Evolutionary conservation across 2,797 vertebrate genomes (phyloP).

Genomic region (Anniella stebbinsi): DNA sequence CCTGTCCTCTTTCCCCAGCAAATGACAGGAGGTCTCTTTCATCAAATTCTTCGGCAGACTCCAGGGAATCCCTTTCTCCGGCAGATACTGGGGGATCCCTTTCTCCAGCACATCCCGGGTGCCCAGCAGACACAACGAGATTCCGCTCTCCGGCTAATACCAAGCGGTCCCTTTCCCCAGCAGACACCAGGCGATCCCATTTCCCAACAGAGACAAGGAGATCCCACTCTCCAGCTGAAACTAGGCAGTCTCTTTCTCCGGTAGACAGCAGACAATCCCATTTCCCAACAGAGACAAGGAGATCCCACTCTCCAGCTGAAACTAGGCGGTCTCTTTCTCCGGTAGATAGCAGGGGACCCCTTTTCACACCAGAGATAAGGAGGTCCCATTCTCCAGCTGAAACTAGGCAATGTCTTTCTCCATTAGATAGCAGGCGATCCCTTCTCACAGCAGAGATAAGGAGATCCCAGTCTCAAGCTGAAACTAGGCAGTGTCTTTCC

Average conservation of each 20-base stretch:
- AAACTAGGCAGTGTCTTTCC: background rate
- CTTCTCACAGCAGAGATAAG: background rate
- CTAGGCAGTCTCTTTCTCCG: background rate
- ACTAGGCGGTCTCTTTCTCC: background rate
- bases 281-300: constrained; percentile 14
- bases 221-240: background rate
- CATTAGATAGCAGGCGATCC: background rate
- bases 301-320: background rate
- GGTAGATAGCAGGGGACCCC: background rate
- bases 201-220: background rate
- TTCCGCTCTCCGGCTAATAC: background rate
- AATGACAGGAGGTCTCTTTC: background rate
- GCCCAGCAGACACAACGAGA: background rate
- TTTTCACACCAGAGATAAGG: background rate
- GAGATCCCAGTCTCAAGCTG: background rate
- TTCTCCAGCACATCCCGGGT: background rate
- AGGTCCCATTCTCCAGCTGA: background rate
- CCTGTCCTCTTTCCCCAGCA: background rate
- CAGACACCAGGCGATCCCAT: background rate
- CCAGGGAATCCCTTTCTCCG: background rate
- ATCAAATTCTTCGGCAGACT: background rate
- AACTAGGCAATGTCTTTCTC: background rate
- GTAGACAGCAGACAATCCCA: background rate
- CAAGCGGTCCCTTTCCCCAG: background rate
- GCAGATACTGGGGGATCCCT: background rate